A percentile compares a stretch with the other conserved stretches of the same genome.
These are phyloP conservation scores for Trachythela sp. DNA, from an alignment of 64 coral and sea anemone species.

Conservation along the genomic window DNA sequence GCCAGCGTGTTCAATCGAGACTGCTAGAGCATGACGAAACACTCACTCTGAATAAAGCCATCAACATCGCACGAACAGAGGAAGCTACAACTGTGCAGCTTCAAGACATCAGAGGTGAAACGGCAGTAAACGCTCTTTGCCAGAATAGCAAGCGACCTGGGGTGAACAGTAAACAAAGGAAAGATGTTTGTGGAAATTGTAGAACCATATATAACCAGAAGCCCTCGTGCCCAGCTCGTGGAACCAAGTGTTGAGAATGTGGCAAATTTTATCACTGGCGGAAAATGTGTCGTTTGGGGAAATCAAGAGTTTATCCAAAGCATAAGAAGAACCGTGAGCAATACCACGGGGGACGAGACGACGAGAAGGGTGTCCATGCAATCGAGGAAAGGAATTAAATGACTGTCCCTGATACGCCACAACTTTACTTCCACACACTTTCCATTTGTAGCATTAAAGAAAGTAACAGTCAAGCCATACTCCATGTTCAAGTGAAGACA, in stretches of 20 bases:
- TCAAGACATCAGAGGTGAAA: conserved; percentile 22
- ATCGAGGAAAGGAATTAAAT: background rate
- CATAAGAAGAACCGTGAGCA: background rate
- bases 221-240: background rate
- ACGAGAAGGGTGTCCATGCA: background rate
- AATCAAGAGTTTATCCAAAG: background rate
- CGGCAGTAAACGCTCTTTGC: background rate
- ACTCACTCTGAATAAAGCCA: background rate
- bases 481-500: background rate
- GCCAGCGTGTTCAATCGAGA: background rate
- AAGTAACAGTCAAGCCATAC: background rate
- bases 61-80: conserved; percentile 9
- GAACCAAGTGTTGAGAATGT: conserved; percentile 1
- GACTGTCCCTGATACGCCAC: background rate
- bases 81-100: background rate
- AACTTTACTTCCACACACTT: conserved; percentile 7
- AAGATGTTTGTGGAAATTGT: background rate
- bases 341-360: background rate
- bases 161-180: background rate
- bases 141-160: background rate
- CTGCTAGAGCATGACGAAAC: background rate
- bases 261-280: conserved; percentile 7
- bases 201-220: background rate
- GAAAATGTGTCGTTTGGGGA: background rate
- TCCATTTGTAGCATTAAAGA: background rate